A percentile compares a stretch with the other conserved stretches of the same genome.
These are phyloP conservation scores for Aptenodytes forsteri DNA, from an alignment of 2,113 vertebrate genomes.

Conservation along the genomic window DNA sequence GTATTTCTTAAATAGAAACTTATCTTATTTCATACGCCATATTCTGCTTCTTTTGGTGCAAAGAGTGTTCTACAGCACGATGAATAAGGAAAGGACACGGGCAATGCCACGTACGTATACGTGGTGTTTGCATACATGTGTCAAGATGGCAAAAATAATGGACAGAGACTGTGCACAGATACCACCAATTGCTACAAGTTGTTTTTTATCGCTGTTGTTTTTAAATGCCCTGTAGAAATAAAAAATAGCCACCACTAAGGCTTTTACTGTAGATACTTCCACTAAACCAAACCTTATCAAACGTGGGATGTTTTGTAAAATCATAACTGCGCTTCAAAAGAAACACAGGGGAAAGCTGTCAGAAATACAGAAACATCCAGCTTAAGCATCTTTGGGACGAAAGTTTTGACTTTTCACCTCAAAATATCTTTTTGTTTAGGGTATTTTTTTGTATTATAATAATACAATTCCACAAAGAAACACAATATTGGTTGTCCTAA, in stretches of 20 bases:
- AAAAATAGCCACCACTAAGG: not conserved
- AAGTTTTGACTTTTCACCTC: not conserved
- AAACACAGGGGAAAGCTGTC: fast-evolving
- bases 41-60: not conserved
- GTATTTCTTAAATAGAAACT: not conserved
- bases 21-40: fast-evolving
- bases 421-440: not conserved
- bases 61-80: not conserved
- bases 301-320: not conserved
- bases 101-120: fast-evolving
- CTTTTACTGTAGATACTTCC: not conserved
- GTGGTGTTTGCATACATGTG: not conserved
- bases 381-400: not conserved
- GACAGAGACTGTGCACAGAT: not conserved
- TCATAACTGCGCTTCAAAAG: not conserved
- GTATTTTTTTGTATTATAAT: not conserved
- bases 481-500: not conserved
- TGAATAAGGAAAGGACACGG: not conserved
- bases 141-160: not conserved
- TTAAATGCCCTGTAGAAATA: not conserved
- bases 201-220: not conserved
- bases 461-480: not conserved
- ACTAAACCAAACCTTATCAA: not conserved
- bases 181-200: not conserved
- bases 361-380: not conserved